Evolutionary conservation across 2,797 vertebrate genomes (phyloP).

Genomic region (Acrocephalus scirpaceus): DNA sequence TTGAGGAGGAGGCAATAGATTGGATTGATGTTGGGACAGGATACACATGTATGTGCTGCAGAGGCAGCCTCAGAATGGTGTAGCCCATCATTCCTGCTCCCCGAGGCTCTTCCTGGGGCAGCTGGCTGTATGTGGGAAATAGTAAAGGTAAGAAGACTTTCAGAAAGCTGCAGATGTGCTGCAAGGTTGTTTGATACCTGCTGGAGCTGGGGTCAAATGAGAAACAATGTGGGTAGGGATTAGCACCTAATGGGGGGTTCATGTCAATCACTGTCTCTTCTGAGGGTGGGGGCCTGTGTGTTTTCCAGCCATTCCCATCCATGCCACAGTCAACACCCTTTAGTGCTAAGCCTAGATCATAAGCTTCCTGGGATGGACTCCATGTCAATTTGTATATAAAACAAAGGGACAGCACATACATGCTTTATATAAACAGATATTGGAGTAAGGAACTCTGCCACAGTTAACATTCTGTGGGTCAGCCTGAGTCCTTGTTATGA

Average conservation of each 20-base stretch:
- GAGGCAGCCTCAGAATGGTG: accelerated
- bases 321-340: neutral
- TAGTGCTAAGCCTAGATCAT: neutral
- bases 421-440: neutral
- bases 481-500: neutral
- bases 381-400: neutral
- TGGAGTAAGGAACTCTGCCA: neutral
- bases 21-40: neutral
- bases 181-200: neutral
- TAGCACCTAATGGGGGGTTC: accelerated
- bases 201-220: neutral
- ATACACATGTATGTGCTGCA: accelerated
- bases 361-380: neutral
- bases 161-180: neutral
- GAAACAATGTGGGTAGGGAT: accelerated
- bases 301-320: neutral
- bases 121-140: neutral
- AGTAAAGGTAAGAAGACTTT: too few species aligned
- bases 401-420: neutral
- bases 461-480: neutral
- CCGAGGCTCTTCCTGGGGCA: neutral
- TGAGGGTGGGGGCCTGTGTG: accelerated
- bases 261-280: accelerated
- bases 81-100: neutral
- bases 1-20: neutral